Evolutionary conservation across 2,888 invertebrate genomes (phyloP).

Genomic region (Synergus gifuensis): DNA sequence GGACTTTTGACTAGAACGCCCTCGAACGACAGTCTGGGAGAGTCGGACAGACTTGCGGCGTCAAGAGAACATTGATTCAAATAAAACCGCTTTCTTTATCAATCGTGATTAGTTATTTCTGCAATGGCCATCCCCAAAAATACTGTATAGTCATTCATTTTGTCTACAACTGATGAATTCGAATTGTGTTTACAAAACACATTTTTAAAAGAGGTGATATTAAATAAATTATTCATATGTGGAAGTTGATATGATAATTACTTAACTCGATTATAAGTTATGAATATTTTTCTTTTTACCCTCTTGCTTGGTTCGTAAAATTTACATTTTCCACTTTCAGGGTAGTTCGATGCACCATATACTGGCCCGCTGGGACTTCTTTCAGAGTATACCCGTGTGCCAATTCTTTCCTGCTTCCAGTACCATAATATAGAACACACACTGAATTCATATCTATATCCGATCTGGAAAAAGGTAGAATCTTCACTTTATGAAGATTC

Average conservation of each 20-base stretch:
- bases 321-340: slow-evolving; percentile 41
- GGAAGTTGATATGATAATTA: slow-evolving; percentile 33
- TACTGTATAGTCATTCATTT: too few species aligned
- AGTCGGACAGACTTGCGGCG: too few species aligned
- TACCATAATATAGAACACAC: background rate
- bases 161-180: too few species aligned
- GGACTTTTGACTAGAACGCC: too few species aligned
- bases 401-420: slow-evolving; percentile 2
- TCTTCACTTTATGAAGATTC: slow-evolving; percentile 36
- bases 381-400: slow-evolving; percentile 18
- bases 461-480: background rate
- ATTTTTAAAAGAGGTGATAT: background rate
- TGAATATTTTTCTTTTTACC: slow-evolving; percentile 37
- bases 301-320: slow-evolving; percentile 37
- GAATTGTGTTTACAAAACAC: background rate
- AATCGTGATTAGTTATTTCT: too few species aligned
- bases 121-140: too few species aligned
- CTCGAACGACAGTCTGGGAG: too few species aligned
- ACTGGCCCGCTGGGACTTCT: slow-evolving; percentile 29
- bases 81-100: too few species aligned
- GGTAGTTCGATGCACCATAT: slow-evolving; percentile 33
- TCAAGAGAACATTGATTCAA: too few species aligned
- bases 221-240: slow-evolving; percentile 38
- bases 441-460: slow-evolving; percentile 11
- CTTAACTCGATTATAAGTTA: slow-evolving; percentile 22